A percentile compares a stretch with the other conserved stretches of the same genome.
Evolutionary conservation across 2,113 vertebrate species (phyloP).

Genomic region (Tragelaphus strepsiceros): DNA sequence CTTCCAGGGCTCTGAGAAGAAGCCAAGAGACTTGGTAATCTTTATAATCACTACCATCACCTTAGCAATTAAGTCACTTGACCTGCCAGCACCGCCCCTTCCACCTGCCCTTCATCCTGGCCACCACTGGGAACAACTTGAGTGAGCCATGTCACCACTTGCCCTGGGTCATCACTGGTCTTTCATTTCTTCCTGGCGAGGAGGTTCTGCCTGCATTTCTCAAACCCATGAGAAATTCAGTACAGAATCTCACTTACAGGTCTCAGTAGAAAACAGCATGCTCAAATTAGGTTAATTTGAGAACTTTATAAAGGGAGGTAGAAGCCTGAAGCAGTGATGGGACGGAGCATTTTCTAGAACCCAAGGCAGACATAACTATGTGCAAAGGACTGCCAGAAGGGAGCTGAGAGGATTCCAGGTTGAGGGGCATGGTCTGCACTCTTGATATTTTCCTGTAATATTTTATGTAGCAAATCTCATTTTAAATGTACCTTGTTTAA

Average conservation of each 20-base stretch:
- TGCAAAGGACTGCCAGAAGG: neutral
- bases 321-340: neutral
- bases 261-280: neutral
- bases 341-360: neutral
- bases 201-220: neutral
- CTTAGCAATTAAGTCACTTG: neutral
- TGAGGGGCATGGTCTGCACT: neutral
- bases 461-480: neutral
- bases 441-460: neutral
- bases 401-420: neutral
- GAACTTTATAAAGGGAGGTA: neutral
- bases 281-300: neutral
- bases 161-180: neutral
- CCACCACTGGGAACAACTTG: neutral
- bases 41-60: neutral
- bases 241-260: neutral
- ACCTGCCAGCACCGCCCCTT: neutral
- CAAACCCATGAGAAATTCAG: neutral
- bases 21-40: neutral
- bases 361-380: neutral
- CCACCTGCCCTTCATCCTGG: neutral
- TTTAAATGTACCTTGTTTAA: slow-evolving; percentile 26
- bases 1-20: neutral
- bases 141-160: neutral
- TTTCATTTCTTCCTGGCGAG: neutral